These are phyloP conservation scores for Enteromius viviparus DNA, from an alignment of 2,797 vertebrate species.

Conservation along the genomic window DNA sequence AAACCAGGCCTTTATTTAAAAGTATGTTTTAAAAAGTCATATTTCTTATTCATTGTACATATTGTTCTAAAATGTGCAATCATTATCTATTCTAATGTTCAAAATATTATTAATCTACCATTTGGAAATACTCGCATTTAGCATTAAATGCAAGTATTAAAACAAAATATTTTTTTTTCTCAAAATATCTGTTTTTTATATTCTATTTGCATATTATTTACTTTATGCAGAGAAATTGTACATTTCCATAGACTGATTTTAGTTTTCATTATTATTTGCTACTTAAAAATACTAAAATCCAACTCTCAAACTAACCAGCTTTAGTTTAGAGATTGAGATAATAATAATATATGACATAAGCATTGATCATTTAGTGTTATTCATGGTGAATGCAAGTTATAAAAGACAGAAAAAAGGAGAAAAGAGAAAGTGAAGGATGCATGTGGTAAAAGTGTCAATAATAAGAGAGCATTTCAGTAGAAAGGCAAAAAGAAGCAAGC, in stretches of 20 bases:
- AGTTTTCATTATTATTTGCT: background rate
- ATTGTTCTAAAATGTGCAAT: background rate
- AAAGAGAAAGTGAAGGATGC: background rate
- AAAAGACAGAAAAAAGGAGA: background rate
- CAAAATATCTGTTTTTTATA: background rate
- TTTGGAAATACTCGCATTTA: background rate
- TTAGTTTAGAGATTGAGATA: background rate
- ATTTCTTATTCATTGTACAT: background rate
- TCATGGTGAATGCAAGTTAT: background rate
- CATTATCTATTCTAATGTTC: background rate
- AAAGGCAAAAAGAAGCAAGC: slow-evolving; percentile 7
- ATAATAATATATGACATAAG: background rate
- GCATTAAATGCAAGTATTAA: background rate
- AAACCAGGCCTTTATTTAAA: too few species aligned
- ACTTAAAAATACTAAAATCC: background rate
- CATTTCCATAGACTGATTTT: background rate
- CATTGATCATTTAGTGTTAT: background rate
- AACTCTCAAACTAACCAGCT: background rate
- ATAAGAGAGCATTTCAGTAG: slow-evolving; percentile 32
- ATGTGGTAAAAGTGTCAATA: background rate
- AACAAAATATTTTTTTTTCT: background rate
- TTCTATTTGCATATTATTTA: background rate
- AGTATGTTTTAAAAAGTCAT: background rate
- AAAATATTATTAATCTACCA: background rate
- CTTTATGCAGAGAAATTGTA: background rate